A percentile compares a stretch with the other conserved stretches of the same genome.
Conservation (phyloP, 1,140 invertebrate species). For the Mercenaria mercenaria region DNA sequence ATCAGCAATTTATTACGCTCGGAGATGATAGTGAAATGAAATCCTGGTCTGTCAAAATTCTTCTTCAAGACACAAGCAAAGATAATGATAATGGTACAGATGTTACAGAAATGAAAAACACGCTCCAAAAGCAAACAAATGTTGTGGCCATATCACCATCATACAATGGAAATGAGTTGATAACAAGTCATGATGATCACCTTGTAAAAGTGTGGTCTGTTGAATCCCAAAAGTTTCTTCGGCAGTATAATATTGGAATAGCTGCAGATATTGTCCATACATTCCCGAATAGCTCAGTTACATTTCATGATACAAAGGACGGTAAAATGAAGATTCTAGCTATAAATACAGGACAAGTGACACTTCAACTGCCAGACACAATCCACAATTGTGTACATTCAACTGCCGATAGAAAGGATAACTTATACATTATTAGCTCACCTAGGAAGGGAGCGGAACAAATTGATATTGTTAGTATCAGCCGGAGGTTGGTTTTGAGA, state of each 20-base stretch:
- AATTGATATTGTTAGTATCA: conserved; percentile 71
- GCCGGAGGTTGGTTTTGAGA: conserved; percentile 46
- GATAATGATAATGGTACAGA: background rate
- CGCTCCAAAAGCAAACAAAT: conserved; percentile 60
- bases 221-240: background rate
- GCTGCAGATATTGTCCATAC: conserved; percentile 58
- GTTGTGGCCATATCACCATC: conserved; percentile 61
- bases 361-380: conserved; percentile 1
- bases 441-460: conserved; percentile 42
- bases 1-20: conserved; percentile 60
- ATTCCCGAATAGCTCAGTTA: conserved; percentile 27
- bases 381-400: background rate
- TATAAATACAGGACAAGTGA: conserved; percentile 22
- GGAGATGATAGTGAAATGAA: conserved; percentile 55
- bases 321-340: conserved; percentile 56
- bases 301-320: conserved; percentile 21
- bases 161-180: conserved; percentile 50
- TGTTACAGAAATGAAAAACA: background rate
- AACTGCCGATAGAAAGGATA: conserved; percentile 48
- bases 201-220: conserved; percentile 70
- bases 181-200: conserved; percentile 68
- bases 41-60: conserved; percentile 59
- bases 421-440: conserved; percentile 53
- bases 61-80: conserved; percentile 15
- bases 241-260: conserved; percentile 60